Evolutionary conservation across 2,113 vertebrate genomes (phyloP).

Genomic region (Callospermophilus lateralis): DNA sequence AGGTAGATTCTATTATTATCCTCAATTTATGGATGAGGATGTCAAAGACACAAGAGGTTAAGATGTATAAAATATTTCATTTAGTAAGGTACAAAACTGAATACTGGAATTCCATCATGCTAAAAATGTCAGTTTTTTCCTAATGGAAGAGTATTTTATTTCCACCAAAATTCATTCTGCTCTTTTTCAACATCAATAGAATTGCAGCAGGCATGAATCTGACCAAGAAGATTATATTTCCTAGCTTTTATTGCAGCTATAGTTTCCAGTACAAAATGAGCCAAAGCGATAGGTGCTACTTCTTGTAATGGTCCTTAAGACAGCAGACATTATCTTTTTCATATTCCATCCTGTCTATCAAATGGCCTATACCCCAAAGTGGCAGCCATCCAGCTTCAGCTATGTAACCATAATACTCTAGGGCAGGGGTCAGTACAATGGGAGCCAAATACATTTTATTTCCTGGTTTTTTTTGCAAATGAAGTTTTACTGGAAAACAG

Average conservation of each 20-base stretch:
- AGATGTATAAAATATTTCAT: background rate
- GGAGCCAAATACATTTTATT: background rate
- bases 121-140: background rate
- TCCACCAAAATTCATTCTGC: background rate
- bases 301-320: background rate
- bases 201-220: background rate
- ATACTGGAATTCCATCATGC: background rate
- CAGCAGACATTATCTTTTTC: background rate
- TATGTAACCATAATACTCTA: background rate
- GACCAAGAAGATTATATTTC: background rate
- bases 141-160: background rate
- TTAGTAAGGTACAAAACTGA: background rate
- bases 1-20: background rate
- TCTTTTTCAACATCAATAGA: background rate
- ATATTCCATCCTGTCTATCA: background rate
- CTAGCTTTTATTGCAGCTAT: background rate
- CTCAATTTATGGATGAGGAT: background rate
- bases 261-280: background rate
- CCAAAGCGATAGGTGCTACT: background rate
- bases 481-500: background rate
- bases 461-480: background rate
- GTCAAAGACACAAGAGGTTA: background rate
- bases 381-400: background rate
- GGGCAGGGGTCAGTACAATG: background rate
- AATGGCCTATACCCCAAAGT: background rate